Evolutionary conservation across 2,113 vertebrate genomes (phyloP).

Genomic region (Tor tambroides): DNA sequence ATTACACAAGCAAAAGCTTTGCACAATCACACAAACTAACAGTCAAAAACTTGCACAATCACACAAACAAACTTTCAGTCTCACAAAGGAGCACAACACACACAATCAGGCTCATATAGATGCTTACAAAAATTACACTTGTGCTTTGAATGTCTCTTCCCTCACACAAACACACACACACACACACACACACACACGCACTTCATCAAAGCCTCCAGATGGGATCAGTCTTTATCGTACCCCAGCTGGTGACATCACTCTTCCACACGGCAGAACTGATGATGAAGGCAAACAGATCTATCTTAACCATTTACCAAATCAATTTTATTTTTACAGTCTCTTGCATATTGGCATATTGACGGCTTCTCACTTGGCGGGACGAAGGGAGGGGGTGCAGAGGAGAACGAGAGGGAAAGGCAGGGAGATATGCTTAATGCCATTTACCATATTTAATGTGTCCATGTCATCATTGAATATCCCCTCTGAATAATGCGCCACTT

Average conservation of each 20-base stretch:
- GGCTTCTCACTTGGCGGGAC: constrained; percentile 73
- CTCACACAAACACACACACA: constrained; percentile 80
- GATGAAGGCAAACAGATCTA: constrained; percentile 99
- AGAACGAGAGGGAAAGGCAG: constrained; percentile 30
- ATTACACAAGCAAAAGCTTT: too few relatives aligned
- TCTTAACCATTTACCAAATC: constrained; percentile 99
- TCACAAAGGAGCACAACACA: background rate
- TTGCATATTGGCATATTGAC: constrained; percentile 99
- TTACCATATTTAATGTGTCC: constrained; percentile 97
- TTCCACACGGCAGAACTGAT: constrained; percentile 91
- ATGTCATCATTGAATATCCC: constrained; percentile 95
- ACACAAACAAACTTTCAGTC: background rate
- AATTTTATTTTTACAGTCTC: constrained; percentile 98
- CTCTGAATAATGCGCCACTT: constrained; percentile 94
- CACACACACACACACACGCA: constrained; percentile 81
- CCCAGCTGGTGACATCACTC: constrained; percentile 98
- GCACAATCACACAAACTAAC: background rate
- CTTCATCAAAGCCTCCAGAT: constrained; percentile 95
- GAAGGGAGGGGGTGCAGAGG: background rate
- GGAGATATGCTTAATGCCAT: constrained; percentile 83
- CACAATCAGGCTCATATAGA: background rate
- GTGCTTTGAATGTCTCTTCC: background rate
- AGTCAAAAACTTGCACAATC: background rate
- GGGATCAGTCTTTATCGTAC: constrained; percentile 94
- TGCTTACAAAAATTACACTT: constrained; percentile 22